Percentiles rank a stretch among this genome's conserved stretches.
These are phyloP conservation scores for Ochotona princeps DNA, from an alignment of 2,113 vertebrate genomes.

Conservation along the genomic window DNA sequence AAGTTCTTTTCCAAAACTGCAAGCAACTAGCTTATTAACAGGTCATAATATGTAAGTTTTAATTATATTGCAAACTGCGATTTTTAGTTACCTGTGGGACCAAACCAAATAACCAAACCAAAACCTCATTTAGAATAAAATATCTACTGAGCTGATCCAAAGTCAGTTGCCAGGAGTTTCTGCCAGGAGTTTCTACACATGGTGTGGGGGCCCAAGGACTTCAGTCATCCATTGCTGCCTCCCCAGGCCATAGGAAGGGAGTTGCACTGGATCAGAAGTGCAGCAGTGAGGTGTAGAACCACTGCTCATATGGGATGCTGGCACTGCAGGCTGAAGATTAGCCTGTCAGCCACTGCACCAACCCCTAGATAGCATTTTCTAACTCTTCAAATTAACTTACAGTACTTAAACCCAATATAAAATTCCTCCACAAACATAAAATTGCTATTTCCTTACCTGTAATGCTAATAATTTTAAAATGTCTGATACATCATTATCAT, in stretches of 20 bases:
- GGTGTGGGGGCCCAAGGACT: too few species aligned
- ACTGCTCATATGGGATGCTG: too few species aligned
- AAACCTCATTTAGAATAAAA: background rate
- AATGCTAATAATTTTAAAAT: constrained; percentile 92
- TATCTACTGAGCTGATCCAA: background rate
- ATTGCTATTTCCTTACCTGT: constrained; percentile 88
- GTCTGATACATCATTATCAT: constrained; percentile 89
- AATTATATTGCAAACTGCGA: background rate
- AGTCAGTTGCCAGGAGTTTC: too few species aligned
- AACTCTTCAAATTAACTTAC: background rate
- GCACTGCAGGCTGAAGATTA: too few species aligned
- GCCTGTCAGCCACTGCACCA: too few species aligned
- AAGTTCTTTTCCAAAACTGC: background rate
- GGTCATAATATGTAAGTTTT: background rate
- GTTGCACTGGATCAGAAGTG: too few species aligned
- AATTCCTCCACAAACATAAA: background rate
- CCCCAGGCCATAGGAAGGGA: too few species aligned
- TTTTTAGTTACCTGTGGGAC: background rate
- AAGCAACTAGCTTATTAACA: background rate
- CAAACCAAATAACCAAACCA: constrained; percentile 13
- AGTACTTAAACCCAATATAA: constrained; percentile 43
- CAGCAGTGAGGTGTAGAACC: too few species aligned
- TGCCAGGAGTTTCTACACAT: too few species aligned
- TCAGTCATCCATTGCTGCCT: too few species aligned
- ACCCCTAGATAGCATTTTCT: background rate